Percentiles rank a stretch among this genome's conserved stretches.
These are phyloP conservation scores for Cryptotis parvus DNA, from an alignment of 2,113 vertebrate genomes.

Conservation along the genomic window DNA sequence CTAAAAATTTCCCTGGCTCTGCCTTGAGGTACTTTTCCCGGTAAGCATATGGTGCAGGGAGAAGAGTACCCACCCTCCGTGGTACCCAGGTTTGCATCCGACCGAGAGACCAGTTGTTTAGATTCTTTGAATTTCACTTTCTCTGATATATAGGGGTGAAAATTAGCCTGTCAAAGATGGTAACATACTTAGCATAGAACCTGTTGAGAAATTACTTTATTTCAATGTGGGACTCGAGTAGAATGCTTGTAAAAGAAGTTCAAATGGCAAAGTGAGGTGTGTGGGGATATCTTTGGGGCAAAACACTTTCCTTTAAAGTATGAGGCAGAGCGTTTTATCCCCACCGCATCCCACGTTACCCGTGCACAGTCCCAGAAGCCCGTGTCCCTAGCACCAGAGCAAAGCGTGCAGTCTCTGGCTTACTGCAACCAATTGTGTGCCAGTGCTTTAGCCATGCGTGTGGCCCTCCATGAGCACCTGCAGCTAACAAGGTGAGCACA, in stretches of 20 bases:
- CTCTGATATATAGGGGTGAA: not conserved
- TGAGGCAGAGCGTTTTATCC: too few relatives aligned
- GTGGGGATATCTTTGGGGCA: too few relatives aligned
- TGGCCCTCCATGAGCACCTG: too few relatives aligned
- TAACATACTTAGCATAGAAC: not conserved
- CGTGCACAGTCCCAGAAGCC: too few relatives aligned
- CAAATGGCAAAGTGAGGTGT: not conserved
- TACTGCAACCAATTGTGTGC: too few relatives aligned
- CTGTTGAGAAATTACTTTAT: slow-evolving; percentile 32
- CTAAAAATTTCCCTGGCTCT: slow-evolving; percentile 21
- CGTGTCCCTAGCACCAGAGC: too few relatives aligned
- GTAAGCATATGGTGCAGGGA: not conserved
- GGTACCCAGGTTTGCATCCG: slow-evolving; percentile 1
- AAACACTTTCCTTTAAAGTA: too few relatives aligned
- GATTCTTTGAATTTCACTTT: not conserved
- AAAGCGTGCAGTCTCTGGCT: too few relatives aligned
- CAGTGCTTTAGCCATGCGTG: too few relatives aligned
- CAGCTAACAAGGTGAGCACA: too few relatives aligned
- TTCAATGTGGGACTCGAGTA: not conserved
- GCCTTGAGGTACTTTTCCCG: not conserved
- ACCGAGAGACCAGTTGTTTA: not conserved
- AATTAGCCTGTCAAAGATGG: not conserved
- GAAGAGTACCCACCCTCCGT: not conserved
- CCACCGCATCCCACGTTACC: too few relatives aligned
- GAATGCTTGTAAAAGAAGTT: slow-evolving; percentile 17